Evolutionary conservation across 1,140 invertebrate genomes (phyloP).

Genomic region (Elysia chlorotica): DNA sequence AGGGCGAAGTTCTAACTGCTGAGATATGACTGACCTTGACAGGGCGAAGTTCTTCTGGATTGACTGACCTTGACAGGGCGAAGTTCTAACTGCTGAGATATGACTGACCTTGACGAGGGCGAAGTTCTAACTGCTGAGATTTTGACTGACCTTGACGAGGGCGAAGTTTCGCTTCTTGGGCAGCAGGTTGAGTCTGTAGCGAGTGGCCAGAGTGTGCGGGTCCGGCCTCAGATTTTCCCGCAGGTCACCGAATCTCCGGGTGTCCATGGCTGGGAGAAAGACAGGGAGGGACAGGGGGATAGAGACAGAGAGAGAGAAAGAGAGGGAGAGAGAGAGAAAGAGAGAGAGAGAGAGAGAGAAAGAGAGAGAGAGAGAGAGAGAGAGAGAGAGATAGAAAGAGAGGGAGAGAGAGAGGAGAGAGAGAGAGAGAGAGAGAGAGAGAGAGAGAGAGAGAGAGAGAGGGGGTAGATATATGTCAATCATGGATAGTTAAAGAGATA

Average conservation of each 20-base stretch:
- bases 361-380: too few relatives aligned
- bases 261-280: not conserved
- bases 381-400: too few relatives aligned
- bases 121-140: not conserved
- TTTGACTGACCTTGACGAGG: slow-evolving; percentile 3
- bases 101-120: not conserved
- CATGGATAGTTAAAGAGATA: too few relatives aligned
- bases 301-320: too few relatives aligned
- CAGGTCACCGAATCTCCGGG: not conserved
- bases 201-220: slow-evolving; percentile 7
- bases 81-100: not conserved
- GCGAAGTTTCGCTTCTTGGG: slow-evolving; percentile 7
- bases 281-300: too few relatives aligned
- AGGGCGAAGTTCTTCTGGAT: too few relatives aligned
- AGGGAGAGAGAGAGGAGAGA: too few relatives aligned
- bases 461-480: too few relatives aligned
- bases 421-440: too few relatives aligned
- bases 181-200: not conserved
- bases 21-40: not conserved
- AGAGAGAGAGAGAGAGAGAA: too few relatives aligned
- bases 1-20: not conserved
- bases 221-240: not conserved
- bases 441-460: too few relatives aligned
- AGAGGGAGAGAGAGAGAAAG: too few relatives aligned
- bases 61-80: not conserved